Conservation (phyloP, 2,797 vertebrate species). For the Micropoecilia bifurca region DNA sequence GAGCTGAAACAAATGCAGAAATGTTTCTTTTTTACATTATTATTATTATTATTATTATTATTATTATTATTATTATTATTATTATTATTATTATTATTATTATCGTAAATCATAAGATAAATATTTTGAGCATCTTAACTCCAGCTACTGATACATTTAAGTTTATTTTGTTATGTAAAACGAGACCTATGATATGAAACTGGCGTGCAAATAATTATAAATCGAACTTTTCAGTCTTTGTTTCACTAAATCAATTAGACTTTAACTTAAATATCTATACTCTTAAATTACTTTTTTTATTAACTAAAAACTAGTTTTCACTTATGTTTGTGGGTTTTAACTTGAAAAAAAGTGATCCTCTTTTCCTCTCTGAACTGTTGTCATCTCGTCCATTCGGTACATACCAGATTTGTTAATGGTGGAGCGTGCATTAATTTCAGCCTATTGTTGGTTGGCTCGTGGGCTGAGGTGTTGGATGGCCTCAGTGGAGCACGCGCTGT, state of each 20-base stretch:
- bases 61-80: not conserved
- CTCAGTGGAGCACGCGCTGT: conserved; percentile 93
- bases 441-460: conserved; percentile 84
- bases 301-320: not conserved
- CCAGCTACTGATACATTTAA: not conserved
- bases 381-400: conserved; percentile 45
- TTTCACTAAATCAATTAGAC: not conserved
- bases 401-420: conserved; percentile 56
- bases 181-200: not conserved
- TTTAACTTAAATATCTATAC: not conserved
- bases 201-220: not conserved
- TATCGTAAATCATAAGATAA: not conserved
- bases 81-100: not conserved
- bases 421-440: conserved; percentile 87
- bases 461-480: conserved; percentile 89
- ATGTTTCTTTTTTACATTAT: not conserved
- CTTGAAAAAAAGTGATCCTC: not conserved
- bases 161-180: not conserved
- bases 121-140: not conserved
- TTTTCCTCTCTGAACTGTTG: conserved; percentile 26
- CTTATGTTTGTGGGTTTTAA: not conserved
- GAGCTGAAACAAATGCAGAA: not conserved
- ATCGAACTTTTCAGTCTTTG: not conserved
- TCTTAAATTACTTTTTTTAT: not conserved
- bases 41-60: not conserved